Evolutionary conservation across 2,888 invertebrate species (phyloP).

Genomic region (Choristoneura rosaceana): DNA sequence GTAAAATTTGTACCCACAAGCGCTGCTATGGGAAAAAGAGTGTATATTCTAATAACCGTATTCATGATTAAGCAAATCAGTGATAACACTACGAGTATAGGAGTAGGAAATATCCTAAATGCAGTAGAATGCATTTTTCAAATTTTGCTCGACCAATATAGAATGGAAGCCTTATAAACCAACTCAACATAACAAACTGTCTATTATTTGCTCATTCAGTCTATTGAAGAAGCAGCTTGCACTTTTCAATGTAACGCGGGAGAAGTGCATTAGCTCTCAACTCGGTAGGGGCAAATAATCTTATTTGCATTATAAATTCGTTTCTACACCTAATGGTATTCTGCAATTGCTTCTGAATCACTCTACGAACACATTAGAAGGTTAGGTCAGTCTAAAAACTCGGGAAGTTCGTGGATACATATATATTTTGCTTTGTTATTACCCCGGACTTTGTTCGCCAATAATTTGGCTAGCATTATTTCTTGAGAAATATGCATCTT

Average conservation of each 20-base stretch:
- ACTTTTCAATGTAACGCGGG: constrained; percentile 79
- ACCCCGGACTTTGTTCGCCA: too few relatives aligned
- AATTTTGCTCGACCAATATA: neutral
- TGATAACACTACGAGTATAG: too few relatives aligned
- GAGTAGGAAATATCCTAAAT: too few relatives aligned
- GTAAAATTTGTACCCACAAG: too few relatives aligned
- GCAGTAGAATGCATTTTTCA: too few relatives aligned
- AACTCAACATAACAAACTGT: constrained; percentile 37
- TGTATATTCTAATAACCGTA: too few relatives aligned
- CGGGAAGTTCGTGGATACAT: too few relatives aligned
- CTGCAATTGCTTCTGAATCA: constrained; percentile 58
- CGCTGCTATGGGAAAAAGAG: too few relatives aligned
- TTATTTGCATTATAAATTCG: constrained; percentile 85
- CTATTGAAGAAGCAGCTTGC: constrained; percentile 65
- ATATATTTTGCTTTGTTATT: too few relatives aligned
- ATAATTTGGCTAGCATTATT: too few relatives aligned
- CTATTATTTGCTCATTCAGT: constrained; percentile 58
- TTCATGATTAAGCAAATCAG: too few relatives aligned
- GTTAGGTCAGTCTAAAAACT: neutral
- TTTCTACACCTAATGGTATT: constrained; percentile 77
- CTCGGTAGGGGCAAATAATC: constrained; percentile 73
- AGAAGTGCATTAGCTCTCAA: constrained; percentile 78
- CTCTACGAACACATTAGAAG: constrained; percentile 1
- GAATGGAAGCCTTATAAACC: neutral
- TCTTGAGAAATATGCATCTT: too few relatives aligned